Evolutionary conservation across 2,113 vertebrate genomes (phyloP).

Genomic region (Coturnix japonica): DNA sequence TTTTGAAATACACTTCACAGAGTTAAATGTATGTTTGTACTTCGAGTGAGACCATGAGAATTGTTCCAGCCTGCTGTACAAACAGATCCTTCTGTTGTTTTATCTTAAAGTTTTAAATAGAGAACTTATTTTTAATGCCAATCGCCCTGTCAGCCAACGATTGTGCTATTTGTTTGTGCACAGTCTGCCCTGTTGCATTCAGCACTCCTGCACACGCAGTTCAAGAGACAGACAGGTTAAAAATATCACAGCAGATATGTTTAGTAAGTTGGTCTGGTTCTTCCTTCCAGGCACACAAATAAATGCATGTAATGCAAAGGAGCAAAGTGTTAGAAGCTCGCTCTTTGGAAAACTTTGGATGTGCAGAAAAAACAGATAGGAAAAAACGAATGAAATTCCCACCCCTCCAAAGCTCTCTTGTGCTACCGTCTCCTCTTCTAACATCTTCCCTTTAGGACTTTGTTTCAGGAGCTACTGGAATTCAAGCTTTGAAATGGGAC

Average conservation of each 20-base stretch:
- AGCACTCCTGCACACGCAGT: constrained; percentile 14
- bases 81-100: not conserved
- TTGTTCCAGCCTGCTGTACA: not conserved
- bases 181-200: not conserved
- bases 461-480: not conserved
- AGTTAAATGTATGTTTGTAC: accelerated
- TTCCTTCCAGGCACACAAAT: not conserved
- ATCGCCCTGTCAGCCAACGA: not conserved
- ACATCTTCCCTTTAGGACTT: not conserved
- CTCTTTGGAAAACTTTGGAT: not conserved
- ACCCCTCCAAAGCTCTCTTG: not conserved
- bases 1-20: not conserved
- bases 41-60: not conserved
- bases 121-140: not conserved
- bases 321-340: not conserved
- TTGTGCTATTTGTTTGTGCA: constrained; percentile 1
- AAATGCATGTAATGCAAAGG: accelerated
- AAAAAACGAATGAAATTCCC: not conserved
- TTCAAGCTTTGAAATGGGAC: not conserved
- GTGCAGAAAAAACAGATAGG: not conserved
- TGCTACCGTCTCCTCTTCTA: not conserved
- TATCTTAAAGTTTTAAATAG: not conserved
- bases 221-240: constrained; percentile 8
- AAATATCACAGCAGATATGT: constrained; percentile 11
- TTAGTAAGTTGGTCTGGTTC: not conserved